Base-by-base conservation (phyloP, 2,797 vertebrate species). In the Esox lucius region DNA sequence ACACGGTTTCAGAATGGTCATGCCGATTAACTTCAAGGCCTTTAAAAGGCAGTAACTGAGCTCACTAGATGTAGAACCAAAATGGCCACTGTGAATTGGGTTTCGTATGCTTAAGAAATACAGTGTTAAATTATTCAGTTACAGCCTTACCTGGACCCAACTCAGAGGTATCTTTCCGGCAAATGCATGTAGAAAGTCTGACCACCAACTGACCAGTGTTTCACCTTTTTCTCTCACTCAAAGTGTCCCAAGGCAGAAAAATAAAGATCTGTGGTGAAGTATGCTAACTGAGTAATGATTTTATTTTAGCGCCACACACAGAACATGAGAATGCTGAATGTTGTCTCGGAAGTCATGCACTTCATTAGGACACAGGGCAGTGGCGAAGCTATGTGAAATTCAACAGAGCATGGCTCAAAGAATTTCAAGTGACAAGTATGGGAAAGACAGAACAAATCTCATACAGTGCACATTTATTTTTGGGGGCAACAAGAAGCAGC, bases 341-440 rank as follows among this genome's bases (percentile, higher is more conserved):
- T 7, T 28, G 35, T 42, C 67, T 68, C 67, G 5, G 19, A 31
- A 24, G 5, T 19, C 24, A 48, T n/a, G 81, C 78, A 80, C 53
- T 70, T 70, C 79, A 3, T 39, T 39, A 79, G 71, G 75, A 56
- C 75, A 79, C 71, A 76, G 75, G 67, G 74, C 51, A 53, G 71
- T 85, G 78, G 81, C 75, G n/a, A 74, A 78, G 59, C 76, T 61
- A 68, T 87, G 83, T 66, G 81, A 84, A 78, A 87, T 86, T 85
- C 74, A 85, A 73, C 81, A 56, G 80, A 70, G 7, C 35, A 39
- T 17, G 16, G 5, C 11, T 48, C 19, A 33, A 22, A 65, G 49
- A 68, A 72, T 19, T 28, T 61, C 64, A 33, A 71, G 70, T 62
- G 53, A 80, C 35, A 6, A 78, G 75, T 31, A 11, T 24, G 46